Evolutionary conservation across 1,140 invertebrate species (phyloP).

Genomic region (Cherax quadricarinatus): DNA sequence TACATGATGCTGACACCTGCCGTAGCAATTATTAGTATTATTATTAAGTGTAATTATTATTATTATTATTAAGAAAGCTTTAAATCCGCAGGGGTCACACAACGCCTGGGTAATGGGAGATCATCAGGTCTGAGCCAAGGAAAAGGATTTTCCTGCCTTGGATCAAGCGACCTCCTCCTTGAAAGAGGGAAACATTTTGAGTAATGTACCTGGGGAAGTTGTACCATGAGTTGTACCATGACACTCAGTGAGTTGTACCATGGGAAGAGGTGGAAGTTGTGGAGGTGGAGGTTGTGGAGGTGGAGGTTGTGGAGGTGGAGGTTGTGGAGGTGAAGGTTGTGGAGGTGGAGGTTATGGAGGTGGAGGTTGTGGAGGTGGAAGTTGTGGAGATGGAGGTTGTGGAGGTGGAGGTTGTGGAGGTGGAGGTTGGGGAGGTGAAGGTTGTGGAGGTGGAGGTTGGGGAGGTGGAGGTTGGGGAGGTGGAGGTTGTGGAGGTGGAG

Average conservation of each 20-base stretch:
- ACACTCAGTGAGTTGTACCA: no score
- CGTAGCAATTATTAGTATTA: not conserved
- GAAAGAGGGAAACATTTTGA: no score
- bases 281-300: not conserved
- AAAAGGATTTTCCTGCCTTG: not conserved
- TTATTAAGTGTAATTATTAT: not conserved
- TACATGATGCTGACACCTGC: slow-evolving; percentile 96
- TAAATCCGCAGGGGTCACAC: not conserved
- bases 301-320: not conserved
- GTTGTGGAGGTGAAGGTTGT: not conserved
- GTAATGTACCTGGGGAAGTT: no score
- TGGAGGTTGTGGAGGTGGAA: not conserved
- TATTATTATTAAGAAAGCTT: not conserved
- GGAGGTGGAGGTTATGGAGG: not conserved
- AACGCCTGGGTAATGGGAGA: no score
- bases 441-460: no score
- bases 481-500: no score
- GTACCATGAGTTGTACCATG: no score
- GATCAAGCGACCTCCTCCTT: no score
- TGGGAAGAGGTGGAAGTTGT: not conserved
- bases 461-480: no score
- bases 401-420: no score
- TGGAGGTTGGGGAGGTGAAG: no score
- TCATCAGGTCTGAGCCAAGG: no score
- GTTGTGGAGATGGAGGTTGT: not conserved